phyloP scores from a whole-genome alignment of 2,113 vertebrate genomes.

The Cnemophilus loriae region DNA sequence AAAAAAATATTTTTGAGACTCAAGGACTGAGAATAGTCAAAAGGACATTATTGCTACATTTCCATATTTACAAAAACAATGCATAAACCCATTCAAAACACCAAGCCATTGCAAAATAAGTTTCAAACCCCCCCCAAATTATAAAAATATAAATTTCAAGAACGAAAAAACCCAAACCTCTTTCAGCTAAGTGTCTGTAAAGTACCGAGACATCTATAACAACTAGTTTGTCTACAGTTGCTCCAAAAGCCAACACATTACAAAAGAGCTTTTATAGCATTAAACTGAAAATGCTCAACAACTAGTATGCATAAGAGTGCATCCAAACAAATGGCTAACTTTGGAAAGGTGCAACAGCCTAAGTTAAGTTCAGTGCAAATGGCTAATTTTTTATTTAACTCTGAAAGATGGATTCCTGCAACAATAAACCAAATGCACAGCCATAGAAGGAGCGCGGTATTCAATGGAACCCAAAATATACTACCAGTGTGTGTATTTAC shows the following conservation, averaged over 20 bases:
- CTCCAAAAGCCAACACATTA: conserved; percentile 53
- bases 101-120: conserved; percentile 73
- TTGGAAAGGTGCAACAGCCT: conserved; percentile 74
- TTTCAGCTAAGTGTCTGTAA: conserved; percentile 70
- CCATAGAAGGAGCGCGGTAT: background rate
- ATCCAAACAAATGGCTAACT: conserved; percentile 59
- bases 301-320: conserved; percentile 40
- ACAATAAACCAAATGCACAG: conserved; percentile 23
- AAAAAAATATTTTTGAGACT: conserved; percentile 81
- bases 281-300: conserved; percentile 50
- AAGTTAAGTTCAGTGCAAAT: conserved; percentile 72
- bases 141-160: conserved; percentile 84
- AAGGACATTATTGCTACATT: conserved; percentile 83
- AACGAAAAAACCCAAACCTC: conserved; percentile 63
- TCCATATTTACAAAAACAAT: conserved; percentile 79
- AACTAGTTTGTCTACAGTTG: conserved; percentile 51
- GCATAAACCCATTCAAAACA: conserved; percentile 74
- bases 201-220: conserved; percentile 73
- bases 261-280: conserved; percentile 47
- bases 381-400: conserved; percentile 37
- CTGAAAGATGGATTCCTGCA: conserved; percentile 12
- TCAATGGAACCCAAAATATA: background rate
- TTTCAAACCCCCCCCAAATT: conserved; percentile 65
- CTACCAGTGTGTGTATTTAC: conserved; percentile 17
- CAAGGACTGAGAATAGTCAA: conserved; percentile 71